Evolutionary conservation across 2,888 invertebrate species (phyloP).

Genomic region (Latrodectus hesperus): DNA sequence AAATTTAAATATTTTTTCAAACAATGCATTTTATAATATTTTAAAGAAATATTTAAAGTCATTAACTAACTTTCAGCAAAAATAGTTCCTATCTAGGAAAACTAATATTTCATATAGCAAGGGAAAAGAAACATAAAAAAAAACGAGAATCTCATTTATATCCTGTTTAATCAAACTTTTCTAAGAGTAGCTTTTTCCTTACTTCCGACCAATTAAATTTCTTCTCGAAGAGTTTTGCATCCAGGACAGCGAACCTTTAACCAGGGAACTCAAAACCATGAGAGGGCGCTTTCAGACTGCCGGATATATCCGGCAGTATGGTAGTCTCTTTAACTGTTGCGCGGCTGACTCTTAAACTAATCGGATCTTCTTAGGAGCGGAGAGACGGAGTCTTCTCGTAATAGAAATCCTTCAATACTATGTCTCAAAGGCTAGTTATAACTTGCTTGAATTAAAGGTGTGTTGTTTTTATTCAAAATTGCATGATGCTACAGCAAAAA

Average conservation of each 20-base stretch:
- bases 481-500: too few species aligned
- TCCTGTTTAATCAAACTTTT: not conserved
- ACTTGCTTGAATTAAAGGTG: not conserved
- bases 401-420: not conserved
- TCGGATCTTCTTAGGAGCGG: constrained; percentile 5
- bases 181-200: not conserved
- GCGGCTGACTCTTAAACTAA: constrained; percentile 10
- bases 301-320: constrained; percentile 49
- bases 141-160: too few species aligned
- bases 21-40: too few species aligned
- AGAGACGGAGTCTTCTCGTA: not conserved
- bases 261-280: constrained; percentile 6
- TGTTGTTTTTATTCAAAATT: not conserved
- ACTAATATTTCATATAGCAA: too few species aligned
- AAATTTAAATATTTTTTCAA: too few species aligned
- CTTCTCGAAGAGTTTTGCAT: constrained; percentile 18
- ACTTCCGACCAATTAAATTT: constrained; percentile 25
- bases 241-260: constrained; percentile 16
- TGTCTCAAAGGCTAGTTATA: not conserved
- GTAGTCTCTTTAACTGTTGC: constrained; percentile 37
- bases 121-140: too few species aligned
- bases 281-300: constrained; percentile 41
- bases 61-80: too few species aligned
- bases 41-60: too few species aligned
- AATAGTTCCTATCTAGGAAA: too few species aligned